These are phyloP conservation scores for Microtus montanus DNA, from an alignment of 2,113 vertebrate genomes.

Conservation along the genomic window DNA sequence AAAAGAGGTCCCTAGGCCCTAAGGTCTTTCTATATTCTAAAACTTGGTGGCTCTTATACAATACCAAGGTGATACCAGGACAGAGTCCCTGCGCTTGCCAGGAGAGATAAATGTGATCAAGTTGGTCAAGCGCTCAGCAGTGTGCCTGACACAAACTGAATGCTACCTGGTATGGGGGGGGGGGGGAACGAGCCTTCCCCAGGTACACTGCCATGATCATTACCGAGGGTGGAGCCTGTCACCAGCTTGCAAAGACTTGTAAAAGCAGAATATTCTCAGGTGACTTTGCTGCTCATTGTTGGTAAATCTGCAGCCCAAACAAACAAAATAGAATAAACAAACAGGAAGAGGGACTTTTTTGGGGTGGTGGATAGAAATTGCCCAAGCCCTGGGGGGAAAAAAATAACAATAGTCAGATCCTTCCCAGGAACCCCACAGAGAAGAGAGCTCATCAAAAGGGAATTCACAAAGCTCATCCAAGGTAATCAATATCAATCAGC, in stretches of 20 bases:
- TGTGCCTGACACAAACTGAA: background rate
- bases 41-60: background rate
- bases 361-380: background rate
- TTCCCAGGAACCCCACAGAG: slow-evolving; percentile 19
- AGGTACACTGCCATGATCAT: background rate
- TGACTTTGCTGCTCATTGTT: background rate
- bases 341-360: background rate
- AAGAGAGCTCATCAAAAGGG: slow-evolving; percentile 47
- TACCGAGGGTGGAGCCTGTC: background rate
- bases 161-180: background rate
- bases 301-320: background rate
- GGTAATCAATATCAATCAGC: slow-evolving; percentile 76
- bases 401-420: background rate
- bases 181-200: background rate
- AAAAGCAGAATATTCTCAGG: background rate
- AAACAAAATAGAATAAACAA: background rate
- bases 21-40: background rate
- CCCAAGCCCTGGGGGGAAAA: background rate
- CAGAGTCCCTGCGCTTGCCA: background rate
- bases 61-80: background rate
- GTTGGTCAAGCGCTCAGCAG: slow-evolving; percentile 36
- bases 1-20: background rate
- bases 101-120: slow-evolving; percentile 46
- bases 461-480: slow-evolving; percentile 61
- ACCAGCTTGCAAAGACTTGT: fast-evolving